Evolutionary conservation across 2,888 invertebrate species (phyloP), one percentile per base, ranked within the genome.

Genomic region (Glyphotaelius pellucidus): DNA sequence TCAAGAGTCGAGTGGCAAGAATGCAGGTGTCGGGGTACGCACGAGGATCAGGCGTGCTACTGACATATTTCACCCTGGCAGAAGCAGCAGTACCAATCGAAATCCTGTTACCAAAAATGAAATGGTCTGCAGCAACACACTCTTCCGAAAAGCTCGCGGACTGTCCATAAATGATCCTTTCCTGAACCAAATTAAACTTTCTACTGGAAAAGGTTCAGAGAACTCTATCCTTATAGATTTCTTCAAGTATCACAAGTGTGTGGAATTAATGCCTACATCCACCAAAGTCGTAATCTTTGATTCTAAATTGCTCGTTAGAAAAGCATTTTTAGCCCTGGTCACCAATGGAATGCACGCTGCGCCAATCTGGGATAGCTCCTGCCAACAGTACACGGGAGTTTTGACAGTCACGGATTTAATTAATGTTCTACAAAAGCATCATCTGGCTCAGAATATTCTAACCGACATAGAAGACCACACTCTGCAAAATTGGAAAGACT

Each of bases 381-480:
- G 25, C 30, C 91, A 92, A 35, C 79, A 91, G 30, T 92, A 67
- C 38, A 83, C 91, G 12, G 92, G 92, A 4, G 89, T 92, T 52
- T 52, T 92, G 31, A 92, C 92, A 19, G 87, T 90, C 35, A 92
- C 92, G 32, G 92, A 92, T 81, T 92, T 92, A 81, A 92, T 92
- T 52, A 91, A 91, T 80, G 86, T 92, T 31, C 47, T 92, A 67
- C 88, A 90, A 30, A 89, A 91, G 79, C 85, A 90, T 67, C 85
- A 91, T 89, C 86, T 52, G 42, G 85, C 80, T 11, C 92, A 81
- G 42, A 90, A 88, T 90, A 79, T 92, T n/a, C 79, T 86, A 52
- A 89, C 83, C 30, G 92, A 91, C 52, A 32, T 91, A 15, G 90
- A 92, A 81, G 91, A 92, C 31, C 92, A 92, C 67, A 92, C 91